Evolutionary conservation across 2,888 invertebrate genomes (phyloP).

Genomic region (Tenthredo amoena): DNA sequence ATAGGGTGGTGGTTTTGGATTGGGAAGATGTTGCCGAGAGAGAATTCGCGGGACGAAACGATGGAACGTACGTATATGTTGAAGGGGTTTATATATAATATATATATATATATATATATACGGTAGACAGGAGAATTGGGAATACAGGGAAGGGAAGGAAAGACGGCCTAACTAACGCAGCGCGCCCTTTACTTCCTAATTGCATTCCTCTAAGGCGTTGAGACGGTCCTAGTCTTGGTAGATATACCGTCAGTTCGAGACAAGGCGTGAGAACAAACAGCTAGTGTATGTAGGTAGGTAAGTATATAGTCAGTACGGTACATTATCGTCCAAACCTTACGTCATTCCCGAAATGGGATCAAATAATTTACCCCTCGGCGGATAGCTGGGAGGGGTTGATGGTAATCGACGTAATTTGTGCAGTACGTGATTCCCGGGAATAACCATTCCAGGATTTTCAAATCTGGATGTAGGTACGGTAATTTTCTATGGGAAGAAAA

Average conservation of each 20-base stretch:
- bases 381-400: neutral
- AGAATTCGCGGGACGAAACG: constrained; percentile 30
- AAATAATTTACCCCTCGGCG: constrained; percentile 20
- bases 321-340: constrained; percentile 19
- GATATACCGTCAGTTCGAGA: neutral
- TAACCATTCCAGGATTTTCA: neutral
- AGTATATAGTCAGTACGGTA: neutral
- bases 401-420: neutral
- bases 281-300: neutral
- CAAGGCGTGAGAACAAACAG: constrained; percentile 30
- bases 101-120: neutral
- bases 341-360: neutral
- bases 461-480: neutral
- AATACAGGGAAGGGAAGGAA: constrained; percentile 34
- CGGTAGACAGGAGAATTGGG: neutral
- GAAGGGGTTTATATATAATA: neutral
- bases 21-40: constrained; percentile 47
- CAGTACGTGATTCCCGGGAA: neutral
- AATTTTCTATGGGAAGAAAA: neutral
- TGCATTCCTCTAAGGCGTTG: constrained; percentile 65
- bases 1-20: neutral
- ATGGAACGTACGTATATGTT: neutral
- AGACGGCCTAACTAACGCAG: neutral
- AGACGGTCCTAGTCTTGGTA: neutral
- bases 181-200: constrained; percentile 62